phyloP scores from a whole-genome alignment of 2,113 vertebrate species.

The Pyxicephalus adspersus region DNA sequence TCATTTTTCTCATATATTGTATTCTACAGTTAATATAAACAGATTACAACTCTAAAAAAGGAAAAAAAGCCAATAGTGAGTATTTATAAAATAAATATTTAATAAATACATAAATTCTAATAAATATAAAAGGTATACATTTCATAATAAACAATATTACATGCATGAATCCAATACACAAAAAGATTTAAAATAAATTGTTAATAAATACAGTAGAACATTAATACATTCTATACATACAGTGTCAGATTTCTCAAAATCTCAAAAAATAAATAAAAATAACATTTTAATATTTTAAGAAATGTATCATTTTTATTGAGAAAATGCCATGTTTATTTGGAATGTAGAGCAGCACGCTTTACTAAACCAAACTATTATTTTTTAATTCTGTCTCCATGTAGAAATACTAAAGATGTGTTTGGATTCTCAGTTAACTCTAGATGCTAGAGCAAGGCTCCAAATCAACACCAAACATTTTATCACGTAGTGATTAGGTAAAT shows the following conservation, averaged over 20 bases:
- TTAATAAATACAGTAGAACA: not conserved
- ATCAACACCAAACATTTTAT: not conserved
- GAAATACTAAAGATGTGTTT: not conserved
- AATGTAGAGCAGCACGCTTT: slow-evolving; percentile 12
- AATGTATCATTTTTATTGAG: not conserved
- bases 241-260: not conserved
- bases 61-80: too few species aligned
- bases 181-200: not conserved
- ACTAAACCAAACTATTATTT: too few species aligned
- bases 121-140: not conserved
- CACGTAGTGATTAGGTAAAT: slow-evolving; percentile 30
- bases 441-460: not conserved
- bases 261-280: not conserved
- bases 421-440: not conserved
- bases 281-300: too few species aligned
- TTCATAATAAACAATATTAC: slow-evolving; percentile 5
- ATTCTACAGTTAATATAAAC: too few species aligned
- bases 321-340: not conserved
- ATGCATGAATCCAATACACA: not conserved
- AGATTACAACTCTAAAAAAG: too few species aligned
- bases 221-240: not conserved
- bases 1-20: too few species aligned
- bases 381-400: too few species aligned
- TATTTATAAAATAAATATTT: slow-evolving; percentile 33
- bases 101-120: slow-evolving; percentile 24